These are phyloP conservation scores for Lymantria dispar DNA, from an alignment of 2,888 invertebrate genomes.

Conservation along the genomic window DNA sequence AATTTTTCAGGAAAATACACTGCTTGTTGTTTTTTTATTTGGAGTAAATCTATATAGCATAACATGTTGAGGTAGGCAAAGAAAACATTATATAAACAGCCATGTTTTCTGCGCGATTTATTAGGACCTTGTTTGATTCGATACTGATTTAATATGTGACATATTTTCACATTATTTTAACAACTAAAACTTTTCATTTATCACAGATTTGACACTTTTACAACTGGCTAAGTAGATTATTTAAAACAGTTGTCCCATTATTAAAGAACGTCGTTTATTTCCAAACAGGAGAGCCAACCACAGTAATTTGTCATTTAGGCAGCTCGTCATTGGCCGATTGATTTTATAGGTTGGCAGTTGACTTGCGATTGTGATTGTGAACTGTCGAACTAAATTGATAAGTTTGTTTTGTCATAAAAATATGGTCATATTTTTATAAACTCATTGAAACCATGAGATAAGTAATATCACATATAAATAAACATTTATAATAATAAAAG, in stretches of 20 bases:
- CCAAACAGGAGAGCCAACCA: not conserved
- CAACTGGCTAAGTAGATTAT: no score
- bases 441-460: constrained; percentile 54
- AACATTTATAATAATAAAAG: constrained; percentile 33
- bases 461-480: constrained; percentile 39
- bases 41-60: no score
- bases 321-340: constrained; percentile 35
- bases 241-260: no score
- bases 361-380: constrained; percentile 47
- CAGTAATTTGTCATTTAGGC: constrained; percentile 5
- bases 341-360: constrained; percentile 27
- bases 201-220: no score
- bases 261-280: no score
- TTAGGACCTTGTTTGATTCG: no score
- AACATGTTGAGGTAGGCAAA: not conserved
- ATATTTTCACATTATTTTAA: no score
- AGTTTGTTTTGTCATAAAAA: constrained; percentile 69
- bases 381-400: constrained; percentile 57
- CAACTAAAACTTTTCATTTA: no score
- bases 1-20: no score
- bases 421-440: constrained; percentile 51
- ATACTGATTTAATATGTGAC: no score
- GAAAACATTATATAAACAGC: not conserved
- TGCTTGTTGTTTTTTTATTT: no score
- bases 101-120: no score